These are phyloP conservation scores for Netelia fuscicornis DNA, from an alignment of 2,888 invertebrate species.

Conservation along the genomic window DNA sequence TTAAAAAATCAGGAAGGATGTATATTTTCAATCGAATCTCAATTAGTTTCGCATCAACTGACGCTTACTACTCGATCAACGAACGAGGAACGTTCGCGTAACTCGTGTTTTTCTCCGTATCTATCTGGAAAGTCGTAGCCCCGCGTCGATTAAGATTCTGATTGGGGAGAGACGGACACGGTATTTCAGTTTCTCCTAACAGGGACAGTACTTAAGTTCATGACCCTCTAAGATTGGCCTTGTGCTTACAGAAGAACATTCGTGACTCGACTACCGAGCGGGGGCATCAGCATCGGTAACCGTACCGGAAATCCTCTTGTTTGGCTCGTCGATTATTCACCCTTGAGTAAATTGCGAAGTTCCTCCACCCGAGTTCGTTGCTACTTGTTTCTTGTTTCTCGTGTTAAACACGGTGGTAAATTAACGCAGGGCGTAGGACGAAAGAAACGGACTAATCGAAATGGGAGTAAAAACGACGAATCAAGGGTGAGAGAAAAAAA, in stretches of 20 bases:
- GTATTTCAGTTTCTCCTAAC: slow-evolving; percentile 18
- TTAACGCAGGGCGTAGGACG: not conserved
- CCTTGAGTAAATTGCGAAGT: slow-evolving; percentile 27
- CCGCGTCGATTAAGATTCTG: slow-evolving; percentile 36
- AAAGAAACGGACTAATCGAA: not conserved
- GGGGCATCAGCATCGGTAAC: slow-evolving; percentile 35
- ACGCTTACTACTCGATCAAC: not conserved
- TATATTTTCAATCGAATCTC: not conserved
- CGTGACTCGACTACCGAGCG: slow-evolving; percentile 45
- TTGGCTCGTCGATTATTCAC: slow-evolving; percentile 42
- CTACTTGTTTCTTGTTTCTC: not conserved
- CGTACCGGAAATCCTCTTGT: slow-evolving; percentile 37
- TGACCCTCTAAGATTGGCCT: not conserved
- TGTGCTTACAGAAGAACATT: slow-evolving; percentile 31
- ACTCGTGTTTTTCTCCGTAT: not conserved
- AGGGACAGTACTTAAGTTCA: slow-evolving; percentile 14
- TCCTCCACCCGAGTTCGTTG: not conserved
- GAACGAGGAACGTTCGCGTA: not conserved
- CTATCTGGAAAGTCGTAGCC: not conserved
- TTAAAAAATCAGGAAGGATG: not conserved
- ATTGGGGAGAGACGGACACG: slow-evolving; percentile 6
- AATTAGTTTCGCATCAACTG: not conserved
- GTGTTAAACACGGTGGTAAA: not conserved
- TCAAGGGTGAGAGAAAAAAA: no score
- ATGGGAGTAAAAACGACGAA: no score